Conservation (phyloP, 2,888 invertebrate species). For the Rhyacophila evoluta region DNA sequence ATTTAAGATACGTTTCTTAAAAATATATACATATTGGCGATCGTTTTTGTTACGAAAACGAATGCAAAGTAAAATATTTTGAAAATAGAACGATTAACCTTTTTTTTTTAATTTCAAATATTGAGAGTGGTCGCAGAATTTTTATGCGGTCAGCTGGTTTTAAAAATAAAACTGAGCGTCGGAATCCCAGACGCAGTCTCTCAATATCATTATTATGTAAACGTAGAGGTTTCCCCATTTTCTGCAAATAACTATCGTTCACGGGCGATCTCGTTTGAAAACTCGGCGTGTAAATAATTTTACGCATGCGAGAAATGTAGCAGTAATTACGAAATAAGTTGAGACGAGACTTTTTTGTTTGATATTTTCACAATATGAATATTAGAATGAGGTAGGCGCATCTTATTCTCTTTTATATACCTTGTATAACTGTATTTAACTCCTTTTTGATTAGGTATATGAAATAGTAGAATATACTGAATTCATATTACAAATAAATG, state of each 20-base stretch:
- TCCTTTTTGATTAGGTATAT: too few species aligned
- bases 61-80: neutral
- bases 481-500: too few species aligned
- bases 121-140: slow-evolving; percentile 9
- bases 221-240: slow-evolving; percentile 35
- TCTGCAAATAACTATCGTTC: slow-evolving; percentile 40
- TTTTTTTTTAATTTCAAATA: neutral
- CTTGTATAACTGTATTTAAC: too few species aligned
- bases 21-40: neutral
- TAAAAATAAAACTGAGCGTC: slow-evolving; percentile 33
- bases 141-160: slow-evolving; percentile 36
- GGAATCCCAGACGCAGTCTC: neutral
- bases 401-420: too few species aligned
- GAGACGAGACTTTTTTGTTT: too few species aligned
- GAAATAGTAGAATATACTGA: too few species aligned
- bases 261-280: slow-evolving; percentile 22
- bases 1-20: neutral
- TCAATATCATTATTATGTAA: slow-evolving; percentile 38
- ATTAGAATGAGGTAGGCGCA: too few species aligned
- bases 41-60: neutral
- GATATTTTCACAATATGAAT: too few species aligned
- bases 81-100: slow-evolving; percentile 1
- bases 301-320: neutral
- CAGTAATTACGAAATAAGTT: neutral
- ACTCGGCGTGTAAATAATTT: neutral